Percentiles rank a stretch among this genome's conserved stretches.
Conservation (phyloP, 2,113 vertebrate species). For the Promerops cafer region DNA sequence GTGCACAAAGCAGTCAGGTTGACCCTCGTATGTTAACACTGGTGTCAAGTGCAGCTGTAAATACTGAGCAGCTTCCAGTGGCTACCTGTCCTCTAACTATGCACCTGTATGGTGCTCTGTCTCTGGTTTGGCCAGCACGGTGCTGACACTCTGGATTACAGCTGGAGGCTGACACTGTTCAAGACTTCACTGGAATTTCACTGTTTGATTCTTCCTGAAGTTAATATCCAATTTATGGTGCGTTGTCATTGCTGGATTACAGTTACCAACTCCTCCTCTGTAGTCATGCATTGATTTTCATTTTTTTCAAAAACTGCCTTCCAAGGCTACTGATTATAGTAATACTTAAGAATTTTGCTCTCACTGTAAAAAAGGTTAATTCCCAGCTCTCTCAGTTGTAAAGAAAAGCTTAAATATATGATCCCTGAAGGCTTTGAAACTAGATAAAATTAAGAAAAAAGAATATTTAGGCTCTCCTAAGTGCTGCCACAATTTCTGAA, state of each 20-base stretch:
- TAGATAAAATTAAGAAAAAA: not conserved
- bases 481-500: not conserved
- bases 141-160: not conserved
- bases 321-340: not conserved
- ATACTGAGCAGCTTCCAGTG: not conserved
- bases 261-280: not conserved
- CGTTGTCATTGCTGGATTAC: not conserved
- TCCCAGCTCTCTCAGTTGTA: not conserved
- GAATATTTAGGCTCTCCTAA: not conserved
- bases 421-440: not conserved
- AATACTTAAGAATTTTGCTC: not conserved
- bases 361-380: not conserved
- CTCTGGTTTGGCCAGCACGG: not conserved
- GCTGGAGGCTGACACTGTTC: not conserved
- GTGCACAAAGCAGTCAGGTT: not conserved
- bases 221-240: not conserved
- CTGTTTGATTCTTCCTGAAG: not conserved
- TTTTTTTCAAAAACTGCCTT: not conserved
- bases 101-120: not conserved
- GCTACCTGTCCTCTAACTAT: not conserved
- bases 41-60: not conserved
- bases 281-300: not conserved
- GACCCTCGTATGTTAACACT: not conserved
- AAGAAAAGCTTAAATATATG: not conserved
- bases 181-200: not conserved